Evolutionary conservation across 2,888 invertebrate genomes (phyloP), one percentile per base, ranked within the genome.

Genomic region (Mechanitis mazaeus): DNA sequence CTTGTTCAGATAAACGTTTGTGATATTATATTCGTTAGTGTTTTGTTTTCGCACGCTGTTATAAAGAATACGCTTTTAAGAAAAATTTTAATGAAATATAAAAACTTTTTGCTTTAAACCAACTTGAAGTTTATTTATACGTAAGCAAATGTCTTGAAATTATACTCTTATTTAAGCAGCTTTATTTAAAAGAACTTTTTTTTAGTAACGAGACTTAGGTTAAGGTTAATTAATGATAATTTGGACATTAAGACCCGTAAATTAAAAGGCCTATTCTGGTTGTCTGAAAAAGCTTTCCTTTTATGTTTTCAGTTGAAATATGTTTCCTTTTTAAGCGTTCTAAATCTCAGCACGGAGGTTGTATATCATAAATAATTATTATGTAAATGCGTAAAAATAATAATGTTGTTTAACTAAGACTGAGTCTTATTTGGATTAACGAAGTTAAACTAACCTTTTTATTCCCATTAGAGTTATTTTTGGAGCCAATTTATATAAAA

Each of bases 1-100:
- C 58, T 64, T 57, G 45, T 54, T 33, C 57, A 57, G 59, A 63
- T 63, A 63, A 60, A 63, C 59, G 56, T 33, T 63, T 54, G 6
- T 50, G 28, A 50, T 50, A 31, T 28, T 50, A 50, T 50, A 9
- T 50, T 50, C 50, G 50, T 50, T 50, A 50, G 50, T 50, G 31
- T 50, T 50, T 31, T 50, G 50, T 50, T 50, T 31, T 50, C 50
- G 50, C 12, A 9, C 50, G 28, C 31, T 20, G 9, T 31, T 50
- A 31, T 50, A 50, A 50, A 31, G 50, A 50, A 31, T 9, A 31
- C 3, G 11, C 31, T 50, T 28, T 31, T 47, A 20, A 12, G 35
- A 42, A 42, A 42, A 42, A 42, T 9, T 42, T 42, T 9, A 7
- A 42, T 11, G 9, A 9, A 9, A 42, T 9, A 7, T 42, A 42